These are phyloP conservation scores for Brachycybe producta DNA, from an alignment of 2,888 invertebrate species.

Conservation along the genomic window DNA sequence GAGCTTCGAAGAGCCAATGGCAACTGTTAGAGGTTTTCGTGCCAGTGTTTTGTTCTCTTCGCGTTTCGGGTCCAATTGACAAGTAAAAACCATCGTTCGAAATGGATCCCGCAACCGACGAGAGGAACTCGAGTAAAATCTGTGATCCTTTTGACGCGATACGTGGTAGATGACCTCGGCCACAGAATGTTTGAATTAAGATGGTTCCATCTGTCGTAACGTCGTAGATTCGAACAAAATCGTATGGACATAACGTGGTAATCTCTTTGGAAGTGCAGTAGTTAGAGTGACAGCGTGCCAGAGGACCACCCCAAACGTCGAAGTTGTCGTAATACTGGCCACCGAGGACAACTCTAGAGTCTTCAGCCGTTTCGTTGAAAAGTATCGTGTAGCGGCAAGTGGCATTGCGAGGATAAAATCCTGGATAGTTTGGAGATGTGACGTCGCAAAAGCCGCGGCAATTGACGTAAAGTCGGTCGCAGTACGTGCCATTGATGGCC, in stretches of 20 bases:
- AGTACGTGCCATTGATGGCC: constrained; percentile 16
- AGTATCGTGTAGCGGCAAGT: constrained; percentile 18
- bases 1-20: constrained; percentile 16
- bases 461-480: constrained; percentile 19
- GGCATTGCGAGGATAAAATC: constrained; percentile 20
- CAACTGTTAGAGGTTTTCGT: constrained; percentile 10
- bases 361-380: constrained; percentile 16
- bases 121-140: constrained; percentile 19
- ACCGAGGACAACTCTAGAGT: constrained; percentile 17
- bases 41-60: not conserved
- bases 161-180: constrained; percentile 20
- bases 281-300: constrained; percentile 14
- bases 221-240: constrained; percentile 16
- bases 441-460: constrained; percentile 18
- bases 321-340: constrained; percentile 20
- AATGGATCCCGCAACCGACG: constrained; percentile 18
- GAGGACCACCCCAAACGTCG: constrained; percentile 21
- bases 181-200: constrained; percentile 17
- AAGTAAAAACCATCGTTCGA: constrained; percentile 20
- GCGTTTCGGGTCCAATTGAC: constrained; percentile 15
- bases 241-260: constrained; percentile 18
- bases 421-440: constrained; percentile 19
- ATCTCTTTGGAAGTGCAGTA: constrained; percentile 13
- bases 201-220: not conserved
- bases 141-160: constrained; percentile 17